Evolutionary conservation across 2,888 invertebrate species (phyloP).

Genomic region (Acrobasis repandana): DNA sequence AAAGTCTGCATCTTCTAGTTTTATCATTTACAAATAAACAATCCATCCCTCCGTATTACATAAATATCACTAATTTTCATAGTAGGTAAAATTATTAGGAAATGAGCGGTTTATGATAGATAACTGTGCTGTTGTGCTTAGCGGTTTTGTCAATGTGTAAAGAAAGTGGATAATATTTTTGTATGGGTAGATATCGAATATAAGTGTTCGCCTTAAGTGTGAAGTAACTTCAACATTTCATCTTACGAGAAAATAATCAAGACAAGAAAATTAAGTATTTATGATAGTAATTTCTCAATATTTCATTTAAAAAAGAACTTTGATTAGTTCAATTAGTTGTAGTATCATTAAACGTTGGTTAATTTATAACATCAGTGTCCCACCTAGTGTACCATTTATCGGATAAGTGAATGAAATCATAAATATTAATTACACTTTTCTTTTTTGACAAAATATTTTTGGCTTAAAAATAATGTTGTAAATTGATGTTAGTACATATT

Average conservation of each 20-base stretch:
- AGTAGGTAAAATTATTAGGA: conserved; percentile 28
- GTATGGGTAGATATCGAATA: conserved; percentile 69
- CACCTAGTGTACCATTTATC: conserved; percentile 75
- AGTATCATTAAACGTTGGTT: conserved; percentile 26
- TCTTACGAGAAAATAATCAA: conserved; percentile 28
- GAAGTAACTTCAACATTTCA: conserved; percentile 35
- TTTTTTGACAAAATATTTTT: conserved; percentile 34
- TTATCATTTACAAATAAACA: conserved; percentile 27
- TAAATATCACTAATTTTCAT: conserved; percentile 28
- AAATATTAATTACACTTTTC: conserved; percentile 40
- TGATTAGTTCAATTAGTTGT: conserved; percentile 20
- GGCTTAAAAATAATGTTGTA: conserved; percentile 39
- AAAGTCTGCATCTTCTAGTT: conserved; percentile 33
- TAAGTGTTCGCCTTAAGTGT: conserved; percentile 68
- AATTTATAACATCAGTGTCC: conserved; percentile 55
- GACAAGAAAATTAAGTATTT: conserved; percentile 2
- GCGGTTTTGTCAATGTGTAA: conserved; percentile 68
- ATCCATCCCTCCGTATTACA: conserved; percentile 34
- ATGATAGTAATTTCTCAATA: conserved; percentile 3
- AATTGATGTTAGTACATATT: conserved; percentile 45
- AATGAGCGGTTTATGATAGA: conserved; percentile 30
- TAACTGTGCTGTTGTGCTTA: conserved; percentile 51
- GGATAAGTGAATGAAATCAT: conserved; percentile 53
- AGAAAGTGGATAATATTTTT: conserved; percentile 79
- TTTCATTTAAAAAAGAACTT: background rate